These are phyloP conservation scores for Perodicticus potto DNA, from an alignment of 2,797 vertebrate genomes.

Conservation along the genomic window DNA sequence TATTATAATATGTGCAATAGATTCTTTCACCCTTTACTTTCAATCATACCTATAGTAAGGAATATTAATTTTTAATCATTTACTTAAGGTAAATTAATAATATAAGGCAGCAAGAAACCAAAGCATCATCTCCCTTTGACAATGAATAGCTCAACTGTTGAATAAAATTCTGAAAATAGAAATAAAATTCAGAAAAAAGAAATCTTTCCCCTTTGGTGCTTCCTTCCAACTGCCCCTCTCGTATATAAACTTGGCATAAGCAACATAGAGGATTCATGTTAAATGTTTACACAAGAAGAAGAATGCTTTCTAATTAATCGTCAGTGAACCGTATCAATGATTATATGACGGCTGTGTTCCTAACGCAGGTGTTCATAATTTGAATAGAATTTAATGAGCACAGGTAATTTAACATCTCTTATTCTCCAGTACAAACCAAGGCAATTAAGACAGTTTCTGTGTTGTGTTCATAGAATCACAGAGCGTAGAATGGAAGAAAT, in stretches of 20 bases:
- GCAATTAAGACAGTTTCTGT: conserved; percentile 29
- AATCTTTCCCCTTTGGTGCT: background rate
- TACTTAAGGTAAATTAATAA: conserved; percentile 27
- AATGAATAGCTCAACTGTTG: background rate
- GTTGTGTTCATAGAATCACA: background rate
- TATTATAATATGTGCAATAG: background rate
- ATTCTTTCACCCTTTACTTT: conserved; percentile 7
- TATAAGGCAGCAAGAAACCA: conserved; percentile 19
- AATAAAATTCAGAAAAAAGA: background rate
- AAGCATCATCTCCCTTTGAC: background rate
- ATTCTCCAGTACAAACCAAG: conserved; percentile 37
- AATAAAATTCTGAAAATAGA: conserved; percentile 17
- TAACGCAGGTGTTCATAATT: conserved; percentile 56
- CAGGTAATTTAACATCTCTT: conserved; percentile 15
- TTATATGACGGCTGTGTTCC: background rate
- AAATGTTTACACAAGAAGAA: background rate
- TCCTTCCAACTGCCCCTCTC: background rate
- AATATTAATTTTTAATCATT: background rate
- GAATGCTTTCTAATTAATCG: conserved; percentile 44
- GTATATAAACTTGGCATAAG: background rate
- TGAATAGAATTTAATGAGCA: conserved; percentile 56
- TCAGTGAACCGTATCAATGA: background rate
- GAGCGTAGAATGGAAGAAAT: conserved; percentile 20
- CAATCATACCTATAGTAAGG: background rate
- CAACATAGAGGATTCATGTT: background rate